Conservation (phyloP, 1,140 invertebrate species). For the Conopomorpha cramerella region DNA sequence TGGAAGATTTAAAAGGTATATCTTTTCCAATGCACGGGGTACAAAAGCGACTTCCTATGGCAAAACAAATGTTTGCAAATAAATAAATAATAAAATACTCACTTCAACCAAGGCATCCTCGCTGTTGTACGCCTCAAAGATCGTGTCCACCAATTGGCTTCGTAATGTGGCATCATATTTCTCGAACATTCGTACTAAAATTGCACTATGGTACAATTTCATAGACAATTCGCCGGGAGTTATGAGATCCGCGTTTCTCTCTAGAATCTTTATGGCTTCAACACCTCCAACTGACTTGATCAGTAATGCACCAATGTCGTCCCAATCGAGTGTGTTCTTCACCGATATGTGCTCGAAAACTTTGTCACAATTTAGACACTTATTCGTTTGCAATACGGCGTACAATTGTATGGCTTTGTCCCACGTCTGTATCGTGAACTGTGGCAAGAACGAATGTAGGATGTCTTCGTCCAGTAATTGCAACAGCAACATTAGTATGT, state of each 20-base stretch:
- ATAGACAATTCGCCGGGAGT: slow-evolving; percentile 35
- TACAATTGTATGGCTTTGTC: slow-evolving; percentile 44
- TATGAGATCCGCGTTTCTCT: slow-evolving; percentile 37
- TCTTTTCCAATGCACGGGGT: no score
- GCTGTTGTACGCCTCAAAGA: slow-evolving; percentile 46
- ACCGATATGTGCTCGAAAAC: slow-evolving; percentile 44
- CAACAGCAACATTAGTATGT: slow-evolving; percentile 43
- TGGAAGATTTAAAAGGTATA: no score
- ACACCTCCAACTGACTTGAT: slow-evolving; percentile 52
- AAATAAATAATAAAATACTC: slow-evolving; percentile 10
- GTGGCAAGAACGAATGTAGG: slow-evolving; percentile 46
- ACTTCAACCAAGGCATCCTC: slow-evolving; percentile 42
- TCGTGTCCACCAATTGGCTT: slow-evolving; percentile 33
- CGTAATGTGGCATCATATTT: slow-evolving; percentile 38
- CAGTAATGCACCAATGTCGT: slow-evolving; percentile 43
- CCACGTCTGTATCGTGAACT: slow-evolving; percentile 53
- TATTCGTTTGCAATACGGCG: slow-evolving; percentile 41
- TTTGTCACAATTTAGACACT: slow-evolving; percentile 54
- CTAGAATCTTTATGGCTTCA: slow-evolving; percentile 42
- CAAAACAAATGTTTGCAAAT: no score
- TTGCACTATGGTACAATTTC: slow-evolving; percentile 49
- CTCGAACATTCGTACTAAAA: slow-evolving; percentile 41
- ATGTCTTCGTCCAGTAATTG: slow-evolving; percentile 56
- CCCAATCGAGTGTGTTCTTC: slow-evolving; percentile 50
- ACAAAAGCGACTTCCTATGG: no score